These are phyloP conservation scores for Xiphias gladius DNA, from an alignment of 2,113 vertebrate species.

Conservation along the genomic window DNA sequence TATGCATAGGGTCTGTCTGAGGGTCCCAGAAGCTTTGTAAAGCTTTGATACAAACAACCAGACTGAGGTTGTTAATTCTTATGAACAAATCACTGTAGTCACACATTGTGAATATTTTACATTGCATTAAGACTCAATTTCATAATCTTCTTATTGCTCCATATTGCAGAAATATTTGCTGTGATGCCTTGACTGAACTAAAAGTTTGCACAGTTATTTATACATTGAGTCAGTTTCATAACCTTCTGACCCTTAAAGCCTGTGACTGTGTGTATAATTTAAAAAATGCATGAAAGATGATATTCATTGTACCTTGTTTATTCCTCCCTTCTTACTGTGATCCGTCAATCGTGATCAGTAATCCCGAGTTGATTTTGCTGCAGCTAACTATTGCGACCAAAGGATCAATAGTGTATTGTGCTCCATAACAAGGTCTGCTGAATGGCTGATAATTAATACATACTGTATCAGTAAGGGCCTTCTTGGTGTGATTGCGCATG, in stretches of 20 bases:
- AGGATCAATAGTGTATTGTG: conserved; percentile 62
- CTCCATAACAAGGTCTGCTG: conserved; percentile 49
- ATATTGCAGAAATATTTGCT: conserved; percentile 39
- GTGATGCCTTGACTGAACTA: conserved; percentile 14
- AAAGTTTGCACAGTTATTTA: conserved; percentile 33
- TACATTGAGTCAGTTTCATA: neutral
- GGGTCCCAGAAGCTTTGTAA: conserved; percentile 62
- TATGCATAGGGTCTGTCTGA: conserved; percentile 54
- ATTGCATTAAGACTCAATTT: conserved; percentile 37
- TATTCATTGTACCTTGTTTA: conserved; percentile 36
- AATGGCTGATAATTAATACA: conserved; percentile 47
- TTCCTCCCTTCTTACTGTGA: conserved; percentile 1
- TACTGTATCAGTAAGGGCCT: conserved; percentile 13
- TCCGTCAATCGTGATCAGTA: conserved; percentile 59
- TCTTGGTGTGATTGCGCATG: neutral
- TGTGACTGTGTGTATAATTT: conserved; percentile 2
- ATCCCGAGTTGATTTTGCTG: conserved; percentile 45
- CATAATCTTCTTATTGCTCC: conserved; percentile 49
- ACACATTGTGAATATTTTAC: conserved; percentile 71
- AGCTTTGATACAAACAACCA: conserved; percentile 69
- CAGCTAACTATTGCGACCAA: conserved; percentile 34
- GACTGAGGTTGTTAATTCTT: conserved; percentile 60
- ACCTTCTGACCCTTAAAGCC: conserved; percentile 36
- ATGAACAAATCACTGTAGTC: conserved; percentile 60
- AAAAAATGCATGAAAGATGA: neutral